phyloP scores from a whole-genome alignment of 2,113 vertebrate genomes.

The Garra rufa region DNA sequence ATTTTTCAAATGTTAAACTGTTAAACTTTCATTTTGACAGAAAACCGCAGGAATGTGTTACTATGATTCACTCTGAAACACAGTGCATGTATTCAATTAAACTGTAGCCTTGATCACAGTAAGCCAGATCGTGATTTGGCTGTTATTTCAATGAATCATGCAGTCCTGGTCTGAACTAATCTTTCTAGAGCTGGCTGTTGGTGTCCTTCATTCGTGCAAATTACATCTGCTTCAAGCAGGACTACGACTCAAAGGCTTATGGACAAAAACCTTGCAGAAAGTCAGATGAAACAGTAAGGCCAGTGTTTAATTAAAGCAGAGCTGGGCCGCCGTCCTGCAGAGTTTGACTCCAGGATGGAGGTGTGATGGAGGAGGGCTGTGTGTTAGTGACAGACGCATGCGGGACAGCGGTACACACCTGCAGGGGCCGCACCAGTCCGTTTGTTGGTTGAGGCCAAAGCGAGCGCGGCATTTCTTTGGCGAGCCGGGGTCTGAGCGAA shows the following conservation, averaged over 20 bases:
- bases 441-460: constrained; percentile 99
- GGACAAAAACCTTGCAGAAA: too few species aligned
- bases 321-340: not conserved
- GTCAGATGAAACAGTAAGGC: not conserved
- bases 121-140: too few species aligned
- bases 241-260: not conserved
- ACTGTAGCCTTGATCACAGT: too few species aligned
- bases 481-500: constrained; percentile 95
- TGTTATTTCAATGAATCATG: too few species aligned
- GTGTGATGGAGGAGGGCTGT: too few species aligned
- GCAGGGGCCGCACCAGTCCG: constrained; percentile 99
- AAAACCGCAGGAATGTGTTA: too few species aligned
- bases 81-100: too few species aligned
- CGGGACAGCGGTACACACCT: constrained; percentile 90
- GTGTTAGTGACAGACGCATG: constrained; percentile 54
- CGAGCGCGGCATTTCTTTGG: constrained; percentile 99
- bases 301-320: not conserved
- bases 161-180: too few species aligned
- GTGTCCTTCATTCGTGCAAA: not conserved
- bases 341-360: not conserved
- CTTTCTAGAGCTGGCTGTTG: too few species aligned
- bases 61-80: too few species aligned
- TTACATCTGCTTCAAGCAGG: not conserved
- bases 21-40: too few species aligned
- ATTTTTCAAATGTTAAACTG: too few species aligned